These are phyloP conservation scores for Rhyacophila evoluta DNA, from an alignment of 2,888 invertebrate species.

Conservation along the genomic window DNA sequence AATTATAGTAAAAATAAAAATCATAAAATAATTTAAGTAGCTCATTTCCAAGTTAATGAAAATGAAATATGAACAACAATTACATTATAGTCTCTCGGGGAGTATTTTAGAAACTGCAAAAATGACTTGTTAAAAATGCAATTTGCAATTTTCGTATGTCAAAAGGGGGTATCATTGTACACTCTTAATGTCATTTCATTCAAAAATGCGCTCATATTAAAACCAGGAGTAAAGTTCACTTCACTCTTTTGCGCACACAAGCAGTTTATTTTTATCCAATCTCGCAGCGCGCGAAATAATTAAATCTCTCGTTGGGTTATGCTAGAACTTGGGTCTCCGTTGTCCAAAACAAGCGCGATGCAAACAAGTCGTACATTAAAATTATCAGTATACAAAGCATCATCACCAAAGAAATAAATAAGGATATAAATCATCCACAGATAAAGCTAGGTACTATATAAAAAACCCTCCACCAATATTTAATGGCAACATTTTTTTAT, in stretches of 20 bases:
- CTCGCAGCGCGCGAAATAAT: conserved; percentile 24
- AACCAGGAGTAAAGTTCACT: conserved; percentile 14
- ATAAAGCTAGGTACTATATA: too few species aligned
- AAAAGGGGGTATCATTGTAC: neutral
- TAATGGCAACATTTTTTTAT: too few species aligned
- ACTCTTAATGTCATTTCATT: conserved; percentile 3
- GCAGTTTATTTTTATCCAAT: conserved; percentile 24
- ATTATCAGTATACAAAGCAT: too few species aligned
- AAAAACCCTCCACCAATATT: too few species aligned
- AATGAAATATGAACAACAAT: too few species aligned
- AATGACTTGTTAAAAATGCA: conserved; percentile 4
- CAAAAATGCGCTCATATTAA: neutral
- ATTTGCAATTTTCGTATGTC: conserved; percentile 13
- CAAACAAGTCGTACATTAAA: neutral
- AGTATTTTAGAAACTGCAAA: neutral
- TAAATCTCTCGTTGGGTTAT: conserved; percentile 12
- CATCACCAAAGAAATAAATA: too few species aligned
- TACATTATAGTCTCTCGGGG: too few species aligned
- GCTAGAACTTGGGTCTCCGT: neutral
- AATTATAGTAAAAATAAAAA: too few species aligned
- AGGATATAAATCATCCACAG: too few species aligned
- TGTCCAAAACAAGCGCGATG: neutral
- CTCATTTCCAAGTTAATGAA: too few species aligned
- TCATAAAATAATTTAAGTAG: too few species aligned
- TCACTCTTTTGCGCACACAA: neutral